phyloP scores from a whole-genome alignment of 2,888 invertebrate species.

The Epirrita christyi region DNA sequence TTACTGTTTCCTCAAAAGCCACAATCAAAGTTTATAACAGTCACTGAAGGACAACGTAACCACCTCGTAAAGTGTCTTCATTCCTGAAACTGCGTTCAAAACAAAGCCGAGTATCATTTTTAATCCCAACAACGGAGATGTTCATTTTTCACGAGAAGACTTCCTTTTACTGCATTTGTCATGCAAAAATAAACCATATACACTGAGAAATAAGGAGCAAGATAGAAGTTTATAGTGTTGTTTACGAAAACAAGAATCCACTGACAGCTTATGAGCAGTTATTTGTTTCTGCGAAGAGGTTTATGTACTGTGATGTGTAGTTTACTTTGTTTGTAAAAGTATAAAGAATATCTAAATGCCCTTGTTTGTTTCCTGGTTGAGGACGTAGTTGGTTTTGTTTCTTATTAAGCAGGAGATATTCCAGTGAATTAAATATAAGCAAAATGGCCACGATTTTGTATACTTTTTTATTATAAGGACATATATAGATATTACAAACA shows the following conservation, averaged over 20 bases:
- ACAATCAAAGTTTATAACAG: conserved; percentile 26
- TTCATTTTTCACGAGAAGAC: conserved; percentile 76
- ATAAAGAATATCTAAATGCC: conserved; percentile 22
- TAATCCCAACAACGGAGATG: conserved; percentile 76
- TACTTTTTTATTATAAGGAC: too few species aligned
- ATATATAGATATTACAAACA: too few species aligned
- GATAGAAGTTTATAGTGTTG: conserved; percentile 15
- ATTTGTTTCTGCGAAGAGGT: conserved; percentile 52
- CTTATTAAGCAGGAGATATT: too few species aligned
- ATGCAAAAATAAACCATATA: conserved; percentile 47
- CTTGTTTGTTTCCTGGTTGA: conserved; percentile 9
- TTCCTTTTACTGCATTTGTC: conserved; percentile 33
- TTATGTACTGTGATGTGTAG: conserved; percentile 31
- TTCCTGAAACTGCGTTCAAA: conserved; percentile 38
- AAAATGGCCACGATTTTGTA: too few species aligned
- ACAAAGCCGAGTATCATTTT: conserved; percentile 75
- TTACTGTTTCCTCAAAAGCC: not conserved
- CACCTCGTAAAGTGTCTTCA: conserved; percentile 34
- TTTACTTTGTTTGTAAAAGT: conserved; percentile 28
- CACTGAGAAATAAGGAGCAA: conserved; percentile 35
- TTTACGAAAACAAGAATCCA: conserved; percentile 48
- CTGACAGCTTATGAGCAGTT: conserved; percentile 73
- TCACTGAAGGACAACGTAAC: conserved; percentile 30
- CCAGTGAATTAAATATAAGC: too few species aligned
- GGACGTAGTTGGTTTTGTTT: not conserved